phyloP scores from a whole-genome alignment of 2,888 invertebrate genomes.

The Drosophila formosana region DNA sequence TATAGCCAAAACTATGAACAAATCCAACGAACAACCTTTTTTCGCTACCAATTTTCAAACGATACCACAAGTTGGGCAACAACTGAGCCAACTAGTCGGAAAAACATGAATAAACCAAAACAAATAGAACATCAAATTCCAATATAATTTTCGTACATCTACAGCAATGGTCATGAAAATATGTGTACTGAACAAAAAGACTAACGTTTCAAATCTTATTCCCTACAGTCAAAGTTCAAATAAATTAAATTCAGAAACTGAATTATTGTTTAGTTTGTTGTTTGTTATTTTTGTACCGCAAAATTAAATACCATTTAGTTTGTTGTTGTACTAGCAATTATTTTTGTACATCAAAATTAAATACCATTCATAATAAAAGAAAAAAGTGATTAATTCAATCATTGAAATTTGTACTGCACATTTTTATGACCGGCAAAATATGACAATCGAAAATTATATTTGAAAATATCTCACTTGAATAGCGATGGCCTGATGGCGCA shows the following conservation, averaged over 20 bases:
- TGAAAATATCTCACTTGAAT: conserved; percentile 15
- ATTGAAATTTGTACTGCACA: background rate
- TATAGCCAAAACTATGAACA: conserved; percentile 65
- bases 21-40: conserved; percentile 78
- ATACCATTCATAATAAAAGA: no score
- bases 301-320: no score
- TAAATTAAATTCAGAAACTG: no score
- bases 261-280: no score
- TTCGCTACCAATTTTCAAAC: conserved; percentile 69
- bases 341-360: no score
- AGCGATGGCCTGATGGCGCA: conserved; percentile 4
- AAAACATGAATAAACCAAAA: conserved; percentile 45
- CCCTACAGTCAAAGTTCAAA: no score
- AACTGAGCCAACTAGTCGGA: conserved; percentile 50
- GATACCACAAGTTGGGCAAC: conserved; percentile 26
- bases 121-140: conserved; percentile 8
- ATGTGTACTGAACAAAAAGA: background rate
- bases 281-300: no score
- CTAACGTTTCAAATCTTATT: no score
- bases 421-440: conserved; percentile 28
- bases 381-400: no score
- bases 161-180: conserved; percentile 39
- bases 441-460: conserved; percentile 19
- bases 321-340: no score
- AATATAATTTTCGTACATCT: conserved; percentile 7